Evolutionary conservation across 1,140 invertebrate species (phyloP).

Genomic region (Pararge aegeria): DNA sequence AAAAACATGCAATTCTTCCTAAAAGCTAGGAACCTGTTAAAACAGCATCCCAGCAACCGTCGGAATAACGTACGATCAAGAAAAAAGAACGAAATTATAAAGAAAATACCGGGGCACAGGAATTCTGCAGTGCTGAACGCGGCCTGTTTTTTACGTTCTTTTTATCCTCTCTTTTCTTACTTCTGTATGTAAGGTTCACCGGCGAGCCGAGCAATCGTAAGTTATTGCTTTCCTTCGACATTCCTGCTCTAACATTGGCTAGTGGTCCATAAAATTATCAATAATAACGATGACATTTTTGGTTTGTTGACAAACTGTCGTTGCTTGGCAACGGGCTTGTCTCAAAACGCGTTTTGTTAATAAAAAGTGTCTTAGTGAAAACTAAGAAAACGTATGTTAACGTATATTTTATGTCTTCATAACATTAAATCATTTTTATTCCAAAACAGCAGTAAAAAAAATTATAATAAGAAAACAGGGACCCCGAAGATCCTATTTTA

Average conservation of each 20-base stretch:
- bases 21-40: no score
- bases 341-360: background rate
- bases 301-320: conserved; percentile 30
- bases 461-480: background rate
- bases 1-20: no score
- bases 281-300: conserved; percentile 36
- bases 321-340: conserved; percentile 50
- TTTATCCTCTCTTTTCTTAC: conserved; percentile 63
- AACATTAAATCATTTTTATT: no score
- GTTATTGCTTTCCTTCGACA: conserved; percentile 70
- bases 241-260: conserved; percentile 51
- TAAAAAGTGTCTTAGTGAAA: no score
- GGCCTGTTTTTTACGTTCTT: conserved; percentile 56
- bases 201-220: conserved; percentile 65
- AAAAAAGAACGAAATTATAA: background rate
- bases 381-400: background rate
- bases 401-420: no score
- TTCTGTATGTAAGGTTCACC: conserved; percentile 64
- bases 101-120: conserved; percentile 52
- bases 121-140: conserved; percentile 61
- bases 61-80: no score
- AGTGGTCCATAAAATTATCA: conserved; percentile 14
- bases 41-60: no score
- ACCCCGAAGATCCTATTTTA: no score
- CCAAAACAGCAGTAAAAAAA: background rate